Conservation (phyloP, 2,113 vertebrate species). For the Merops nubicus region DNA sequence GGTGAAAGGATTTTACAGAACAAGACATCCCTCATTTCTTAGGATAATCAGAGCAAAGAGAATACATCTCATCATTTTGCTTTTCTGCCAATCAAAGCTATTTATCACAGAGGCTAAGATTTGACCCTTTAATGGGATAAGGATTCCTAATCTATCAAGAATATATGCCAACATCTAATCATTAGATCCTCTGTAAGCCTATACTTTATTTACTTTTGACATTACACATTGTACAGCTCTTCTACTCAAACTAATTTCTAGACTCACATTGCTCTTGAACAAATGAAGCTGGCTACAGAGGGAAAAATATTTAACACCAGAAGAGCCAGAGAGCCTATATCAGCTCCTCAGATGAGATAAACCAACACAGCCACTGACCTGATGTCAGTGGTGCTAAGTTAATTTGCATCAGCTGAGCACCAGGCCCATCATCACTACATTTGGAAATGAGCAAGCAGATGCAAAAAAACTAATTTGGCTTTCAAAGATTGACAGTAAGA, state of each 20-base stretch:
- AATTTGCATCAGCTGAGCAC: background rate
- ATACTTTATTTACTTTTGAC: constrained; percentile 50
- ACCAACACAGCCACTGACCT: background rate
- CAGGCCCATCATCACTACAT: background rate
- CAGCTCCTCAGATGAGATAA: background rate
- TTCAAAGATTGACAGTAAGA: background rate
- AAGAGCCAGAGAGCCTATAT: background rate
- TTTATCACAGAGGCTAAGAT: constrained; percentile 53
- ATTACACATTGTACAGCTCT: background rate
- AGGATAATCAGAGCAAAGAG: background rate
- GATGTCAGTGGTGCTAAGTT: background rate
- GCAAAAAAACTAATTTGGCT: background rate
- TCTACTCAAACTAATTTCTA: background rate
- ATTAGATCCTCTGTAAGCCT: constrained; percentile 6
- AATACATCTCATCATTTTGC: constrained; percentile 42
- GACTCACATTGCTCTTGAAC: background rate
- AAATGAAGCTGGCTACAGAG: background rate
- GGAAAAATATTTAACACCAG: background rate
- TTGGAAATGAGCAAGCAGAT: background rate
- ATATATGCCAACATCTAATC: constrained; percentile 48
- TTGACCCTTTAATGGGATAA: constrained; percentile 46
- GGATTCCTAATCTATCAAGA: constrained; percentile 36
- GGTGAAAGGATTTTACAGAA: background rate
- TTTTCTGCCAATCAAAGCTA: constrained; percentile 31
- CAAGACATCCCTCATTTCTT: background rate